Evolutionary conservation across 2,797 vertebrate genomes (phyloP).

Genomic region (Eulemur rubriventer): DNA sequence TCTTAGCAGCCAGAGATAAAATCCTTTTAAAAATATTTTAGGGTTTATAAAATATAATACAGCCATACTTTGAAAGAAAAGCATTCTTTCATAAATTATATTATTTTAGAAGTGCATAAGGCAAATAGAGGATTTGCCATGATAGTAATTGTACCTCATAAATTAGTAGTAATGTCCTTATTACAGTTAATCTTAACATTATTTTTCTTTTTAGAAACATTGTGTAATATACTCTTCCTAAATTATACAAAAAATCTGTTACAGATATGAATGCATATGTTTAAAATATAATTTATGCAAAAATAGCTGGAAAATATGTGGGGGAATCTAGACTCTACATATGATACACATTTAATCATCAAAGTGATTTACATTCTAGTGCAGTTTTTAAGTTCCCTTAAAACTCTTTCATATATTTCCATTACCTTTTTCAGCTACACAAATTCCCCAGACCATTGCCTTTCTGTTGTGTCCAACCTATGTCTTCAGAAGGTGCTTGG

Average conservation of each 20-base stretch:
- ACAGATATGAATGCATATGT: neutral
- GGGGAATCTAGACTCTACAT: neutral
- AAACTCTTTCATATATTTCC: neutral
- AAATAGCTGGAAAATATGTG: neutral
- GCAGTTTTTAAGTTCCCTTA: neutral
- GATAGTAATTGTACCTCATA: neutral
- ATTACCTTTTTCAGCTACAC: neutral
- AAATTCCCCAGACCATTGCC: neutral
- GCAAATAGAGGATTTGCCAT: neutral
- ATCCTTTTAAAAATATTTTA: neutral
- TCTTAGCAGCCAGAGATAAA: neutral
- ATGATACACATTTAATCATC: neutral
- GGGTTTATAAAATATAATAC: neutral
- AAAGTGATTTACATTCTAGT: neutral
- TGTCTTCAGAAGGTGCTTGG: neutral
- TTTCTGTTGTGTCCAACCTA: fast-evolving
- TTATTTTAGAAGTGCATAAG: neutral
- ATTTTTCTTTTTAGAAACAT: neutral
- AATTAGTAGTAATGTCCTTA: neutral
- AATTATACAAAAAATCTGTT: neutral
- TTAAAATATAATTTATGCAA: neutral
- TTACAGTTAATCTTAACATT: neutral
- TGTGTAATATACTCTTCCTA: neutral
- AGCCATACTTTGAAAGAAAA: neutral
- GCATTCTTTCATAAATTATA: neutral